phyloP scores from a whole-genome alignment of 2,888 invertebrate genomes.

The Monoplex corrugatus region DNA sequence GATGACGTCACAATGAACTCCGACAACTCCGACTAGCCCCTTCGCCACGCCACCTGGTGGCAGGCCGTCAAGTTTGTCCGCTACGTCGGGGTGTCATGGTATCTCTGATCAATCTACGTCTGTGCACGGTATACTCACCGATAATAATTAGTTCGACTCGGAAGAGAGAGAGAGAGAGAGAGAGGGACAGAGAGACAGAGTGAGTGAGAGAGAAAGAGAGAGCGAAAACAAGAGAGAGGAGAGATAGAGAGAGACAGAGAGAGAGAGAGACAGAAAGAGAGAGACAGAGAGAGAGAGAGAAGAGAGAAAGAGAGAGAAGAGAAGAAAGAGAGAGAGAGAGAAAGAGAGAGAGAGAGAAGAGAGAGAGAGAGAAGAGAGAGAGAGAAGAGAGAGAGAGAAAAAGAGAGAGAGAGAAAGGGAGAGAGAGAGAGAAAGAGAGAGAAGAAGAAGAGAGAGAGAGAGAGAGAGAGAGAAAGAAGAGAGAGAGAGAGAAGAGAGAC shows the following conservation, averaged over 20 bases:
- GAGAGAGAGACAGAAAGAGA: not conserved
- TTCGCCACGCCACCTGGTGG: not conserved
- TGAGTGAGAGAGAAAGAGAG: not conserved
- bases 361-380: too few species aligned
- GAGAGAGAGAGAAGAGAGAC: too few species aligned
- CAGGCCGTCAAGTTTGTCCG: too few species aligned
- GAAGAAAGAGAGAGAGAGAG: not conserved
- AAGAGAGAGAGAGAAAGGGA: not conserved
- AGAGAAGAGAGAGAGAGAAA: too few species aligned
- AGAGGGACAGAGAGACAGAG: not conserved
- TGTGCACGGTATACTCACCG: too few species aligned
- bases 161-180: not conserved
- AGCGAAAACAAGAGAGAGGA: not conserved
- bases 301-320: not conserved
- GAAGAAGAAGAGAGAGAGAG: not conserved
- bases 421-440: not conserved
- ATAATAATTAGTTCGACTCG: too few species aligned
- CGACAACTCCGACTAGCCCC: not conserved
- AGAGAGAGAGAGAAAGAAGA: too few species aligned
- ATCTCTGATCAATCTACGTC: too few species aligned
- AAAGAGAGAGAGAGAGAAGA: too few species aligned
- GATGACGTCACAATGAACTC: not conserved
- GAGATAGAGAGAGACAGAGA: not conserved
- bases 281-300: not conserved
- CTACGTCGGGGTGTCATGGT: too few species aligned